A percentile compares a stretch with the other conserved stretches of the same genome.
Conservation (phyloP, 2,888 invertebrate species). For the Furcula furcula region DNA sequence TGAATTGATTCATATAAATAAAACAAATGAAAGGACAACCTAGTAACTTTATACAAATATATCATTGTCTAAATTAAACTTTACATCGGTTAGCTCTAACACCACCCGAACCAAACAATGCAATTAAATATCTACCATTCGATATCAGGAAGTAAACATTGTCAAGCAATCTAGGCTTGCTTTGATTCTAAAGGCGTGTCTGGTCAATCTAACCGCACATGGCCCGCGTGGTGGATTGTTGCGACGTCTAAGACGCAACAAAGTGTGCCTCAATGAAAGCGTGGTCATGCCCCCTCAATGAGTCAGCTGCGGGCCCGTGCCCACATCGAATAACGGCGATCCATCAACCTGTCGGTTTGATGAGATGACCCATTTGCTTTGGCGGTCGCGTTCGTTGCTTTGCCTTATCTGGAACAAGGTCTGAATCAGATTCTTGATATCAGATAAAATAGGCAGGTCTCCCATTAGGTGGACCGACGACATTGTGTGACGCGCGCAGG, state of each 20-base stretch:
- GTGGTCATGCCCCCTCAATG: constrained; percentile 41
- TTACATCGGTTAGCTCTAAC: no score
- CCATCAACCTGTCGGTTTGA: constrained; percentile 50
- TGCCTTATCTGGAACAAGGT: constrained; percentile 18
- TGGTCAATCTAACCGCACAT: background rate
- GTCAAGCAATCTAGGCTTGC: background rate
- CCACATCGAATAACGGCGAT: constrained; percentile 30
- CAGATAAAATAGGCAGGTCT: background rate
- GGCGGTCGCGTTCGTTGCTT: constrained; percentile 19
- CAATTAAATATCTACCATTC: no score
- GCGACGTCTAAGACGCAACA: constrained; percentile 6
- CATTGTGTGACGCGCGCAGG: no score
- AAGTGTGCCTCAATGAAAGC: constrained; percentile 25
- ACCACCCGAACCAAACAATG: no score
- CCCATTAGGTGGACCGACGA: no score
- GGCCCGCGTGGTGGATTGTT: background rate
- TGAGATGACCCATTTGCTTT: constrained; percentile 39
- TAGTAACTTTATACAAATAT: no score
- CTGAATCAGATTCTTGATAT: constrained; percentile 14
- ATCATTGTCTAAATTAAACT: no score
- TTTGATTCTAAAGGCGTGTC: background rate
- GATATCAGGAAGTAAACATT: no score
- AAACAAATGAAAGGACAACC: no score
- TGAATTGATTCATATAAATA: no score
- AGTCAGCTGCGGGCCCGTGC: constrained; percentile 36